Base-by-base conservation (phyloP, 2,888 invertebrate genomes). In the Zelleria hepariella region DNA sequence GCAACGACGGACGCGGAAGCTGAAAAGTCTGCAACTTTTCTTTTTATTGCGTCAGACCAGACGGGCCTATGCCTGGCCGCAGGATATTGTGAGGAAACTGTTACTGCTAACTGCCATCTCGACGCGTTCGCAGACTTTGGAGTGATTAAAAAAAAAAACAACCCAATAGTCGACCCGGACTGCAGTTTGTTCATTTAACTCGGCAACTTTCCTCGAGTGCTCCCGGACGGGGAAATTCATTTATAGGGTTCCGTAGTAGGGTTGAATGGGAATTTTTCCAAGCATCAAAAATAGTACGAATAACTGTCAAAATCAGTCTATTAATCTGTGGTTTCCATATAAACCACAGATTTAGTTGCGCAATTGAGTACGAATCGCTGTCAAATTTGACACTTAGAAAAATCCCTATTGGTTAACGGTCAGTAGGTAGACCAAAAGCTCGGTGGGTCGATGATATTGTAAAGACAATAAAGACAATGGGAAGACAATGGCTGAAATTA, bases 21-120 rank as follows among this genome's bases (percentile, higher is more conserved):
- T 79, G 80, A 80, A 84, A 81, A 82, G 71, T 74, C 69, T 77
- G 78, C 78, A 82, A 78, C 78, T 79, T 77, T 75, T 68, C 67
- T 68, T 78, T 82, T 78, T 78, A 82, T 79, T 79, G 72, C 75
- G 70, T 66, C n/a, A n/a, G 32, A 15, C 32, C 32, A n/a, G n/a
- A n/a, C 68, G 68, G 66, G 68, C 71, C 73, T 74, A 72, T n/a
- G n/a, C n/a, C n/a, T n/a, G 77, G 76, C 71, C 63, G 74, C 84
- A 84, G 86, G 21, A 20, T 26, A 18, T 54, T 54, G 26, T 25
- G 23, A 24, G 21, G 26, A 27, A 18, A 18, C n/a, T 27, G 54
- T 25, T 6, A 54, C 32, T 42, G 27, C 25, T 25, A 4, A 54
- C 32, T 42, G 27, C 25, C 23, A n/a, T 25, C 27, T 51, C 23